Evolutionary conservation across 1,140 invertebrate species (phyloP).

Genomic region (Helicoverpa zea): DNA sequence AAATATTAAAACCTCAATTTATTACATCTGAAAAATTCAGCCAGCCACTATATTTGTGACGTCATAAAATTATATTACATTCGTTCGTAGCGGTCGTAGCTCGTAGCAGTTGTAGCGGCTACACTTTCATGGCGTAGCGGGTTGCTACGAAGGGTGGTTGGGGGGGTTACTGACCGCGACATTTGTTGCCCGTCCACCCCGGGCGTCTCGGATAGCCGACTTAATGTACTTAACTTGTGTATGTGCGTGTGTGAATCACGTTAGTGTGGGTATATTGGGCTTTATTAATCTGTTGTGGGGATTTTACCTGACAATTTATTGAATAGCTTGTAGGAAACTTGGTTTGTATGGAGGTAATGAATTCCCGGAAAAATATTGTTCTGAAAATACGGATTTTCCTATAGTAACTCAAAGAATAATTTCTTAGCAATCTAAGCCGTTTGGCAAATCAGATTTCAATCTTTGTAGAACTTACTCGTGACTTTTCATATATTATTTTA

Average conservation of each 20-base stretch:
- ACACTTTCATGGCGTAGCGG: slow-evolving; percentile 54
- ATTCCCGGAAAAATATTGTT: background rate
- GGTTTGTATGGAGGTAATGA: background rate
- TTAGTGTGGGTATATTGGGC: slow-evolving; percentile 37
- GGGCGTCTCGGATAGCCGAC: slow-evolving; percentile 45
- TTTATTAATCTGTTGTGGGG: slow-evolving; percentile 39
- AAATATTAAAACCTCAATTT: slow-evolving; percentile 44
- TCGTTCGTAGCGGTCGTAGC: slow-evolving; percentile 40
- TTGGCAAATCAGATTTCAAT: background rate
- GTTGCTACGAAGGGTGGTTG: slow-evolving; percentile 51
- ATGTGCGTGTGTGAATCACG: slow-evolving; percentile 41
- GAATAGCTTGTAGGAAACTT: slow-evolving; percentile 1
- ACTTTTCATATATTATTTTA: too few relatives aligned
- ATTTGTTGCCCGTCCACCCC: slow-evolving; percentile 73
- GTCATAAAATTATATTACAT: slow-evolving; percentile 52
- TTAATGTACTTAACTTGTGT: slow-evolving; percentile 51
- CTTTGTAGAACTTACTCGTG: too few relatives aligned
- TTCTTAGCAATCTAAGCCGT: background rate
- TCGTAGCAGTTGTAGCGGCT: slow-evolving; percentile 55
- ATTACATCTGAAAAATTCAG: slow-evolving; percentile 45
- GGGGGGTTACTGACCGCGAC: slow-evolving; percentile 75
- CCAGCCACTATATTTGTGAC: slow-evolving; percentile 45
- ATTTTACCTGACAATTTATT: slow-evolving; percentile 43
- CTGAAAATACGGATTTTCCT: too few relatives aligned
- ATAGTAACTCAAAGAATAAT: too few relatives aligned